phyloP scores from a whole-genome alignment of 2,888 invertebrate species.

The Nasonovia ribisnigri region DNA sequence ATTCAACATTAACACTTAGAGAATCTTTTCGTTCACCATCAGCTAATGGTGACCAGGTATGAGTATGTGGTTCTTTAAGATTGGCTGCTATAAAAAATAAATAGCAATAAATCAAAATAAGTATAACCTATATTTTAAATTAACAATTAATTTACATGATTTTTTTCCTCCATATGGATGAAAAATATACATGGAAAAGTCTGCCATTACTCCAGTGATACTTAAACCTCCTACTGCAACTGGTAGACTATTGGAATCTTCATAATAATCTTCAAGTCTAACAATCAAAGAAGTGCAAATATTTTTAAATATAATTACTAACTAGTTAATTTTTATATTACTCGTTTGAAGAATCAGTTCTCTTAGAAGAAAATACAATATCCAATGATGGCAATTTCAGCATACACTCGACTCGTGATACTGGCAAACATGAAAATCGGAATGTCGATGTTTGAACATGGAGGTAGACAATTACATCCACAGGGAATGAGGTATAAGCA shows the following conservation, averaged over 20 bases:
- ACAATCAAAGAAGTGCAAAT: background rate
- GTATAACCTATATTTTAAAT: background rate
- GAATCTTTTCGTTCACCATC: slow-evolving; percentile 95
- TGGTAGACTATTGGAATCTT: slow-evolving; percentile 64
- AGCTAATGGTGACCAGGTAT: slow-evolving; percentile 78
- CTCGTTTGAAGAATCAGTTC: slow-evolving; percentile 80
- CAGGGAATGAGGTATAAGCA: slow-evolving; percentile 94
- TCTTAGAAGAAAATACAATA: slow-evolving; percentile 95
- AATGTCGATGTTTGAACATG: slow-evolving; percentile 98
- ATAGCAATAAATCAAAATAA: background rate
- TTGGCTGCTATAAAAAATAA: slow-evolving; percentile 44
- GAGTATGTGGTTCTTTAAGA: slow-evolving; percentile 51
- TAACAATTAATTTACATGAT: slow-evolving; percentile 72
- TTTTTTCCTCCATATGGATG: slow-evolving; percentile 97
- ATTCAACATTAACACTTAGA: slow-evolving; percentile 95
- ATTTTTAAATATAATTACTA: background rate
- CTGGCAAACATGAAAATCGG: slow-evolving; percentile 94
- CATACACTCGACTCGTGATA: slow-evolving; percentile 95
- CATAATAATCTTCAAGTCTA: slow-evolving; percentile 65
- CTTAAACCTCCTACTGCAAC: slow-evolving; percentile 85
- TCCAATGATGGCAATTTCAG: slow-evolving; percentile 96
- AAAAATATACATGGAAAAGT: slow-evolving; percentile 98
- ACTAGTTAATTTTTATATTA: slow-evolving; percentile 53
- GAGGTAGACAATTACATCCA: slow-evolving; percentile 98
- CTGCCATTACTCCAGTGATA: slow-evolving; percentile 95